A percentile compares a stretch with the other conserved stretches of the same genome.
These are phyloP conservation scores for Reticulitermes speratus DNA, from an alignment of 1,140 invertebrate genomes.

Conservation along the genomic window DNA sequence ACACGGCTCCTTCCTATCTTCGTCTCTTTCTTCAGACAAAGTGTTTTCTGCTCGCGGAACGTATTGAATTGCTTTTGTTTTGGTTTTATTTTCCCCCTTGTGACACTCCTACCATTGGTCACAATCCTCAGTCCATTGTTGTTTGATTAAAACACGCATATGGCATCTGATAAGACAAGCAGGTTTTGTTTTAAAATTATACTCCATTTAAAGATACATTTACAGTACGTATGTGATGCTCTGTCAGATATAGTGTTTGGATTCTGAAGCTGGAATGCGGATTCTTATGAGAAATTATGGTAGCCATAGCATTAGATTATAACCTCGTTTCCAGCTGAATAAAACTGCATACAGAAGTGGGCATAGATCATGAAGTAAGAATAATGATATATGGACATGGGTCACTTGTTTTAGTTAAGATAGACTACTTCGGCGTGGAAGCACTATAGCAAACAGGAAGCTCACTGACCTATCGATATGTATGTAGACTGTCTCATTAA, in stretches of 20 bases:
- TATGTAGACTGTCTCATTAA: background rate
- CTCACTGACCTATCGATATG: background rate
- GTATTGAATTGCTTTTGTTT: background rate
- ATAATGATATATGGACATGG: background rate
- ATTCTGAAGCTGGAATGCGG: background rate
- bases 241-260: background rate
- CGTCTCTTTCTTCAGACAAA: background rate
- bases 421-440: background rate
- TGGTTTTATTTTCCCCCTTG: background rate
- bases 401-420: background rate
- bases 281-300: background rate
- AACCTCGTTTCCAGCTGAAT: background rate
- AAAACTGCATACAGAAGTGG: background rate
- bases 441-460: background rate
- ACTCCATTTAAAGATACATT: background rate
- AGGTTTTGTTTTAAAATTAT: slow-evolving; percentile 7
- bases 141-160: slow-evolving; percentile 13
- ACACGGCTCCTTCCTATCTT: background rate
- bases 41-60: background rate
- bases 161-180: background rate
- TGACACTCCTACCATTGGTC: slow-evolving; percentile 4
- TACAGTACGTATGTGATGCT: background rate
- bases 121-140: background rate
- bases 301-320: background rate
- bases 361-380: background rate